Base-by-base conservation (phyloP, 2,888 invertebrate genomes). In the Cephus pygmeus region DNA sequence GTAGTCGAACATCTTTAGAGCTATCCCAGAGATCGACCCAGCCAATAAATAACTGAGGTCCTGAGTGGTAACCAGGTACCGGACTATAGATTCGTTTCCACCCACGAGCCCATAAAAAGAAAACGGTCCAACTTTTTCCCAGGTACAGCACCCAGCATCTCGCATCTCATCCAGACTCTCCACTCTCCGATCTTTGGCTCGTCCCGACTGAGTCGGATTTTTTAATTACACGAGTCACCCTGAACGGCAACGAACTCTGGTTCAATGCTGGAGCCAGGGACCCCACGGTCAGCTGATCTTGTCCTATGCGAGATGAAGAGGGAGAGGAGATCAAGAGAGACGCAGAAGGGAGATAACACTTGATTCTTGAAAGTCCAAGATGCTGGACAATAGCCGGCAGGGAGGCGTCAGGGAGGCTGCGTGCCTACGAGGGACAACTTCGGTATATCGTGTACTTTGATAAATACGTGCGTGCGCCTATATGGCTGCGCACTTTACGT, bases 401-500 rank as follows among this genome's bases (percentile, higher is more conserved):
- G 71, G 71, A 71, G 71, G 12, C 12, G 0, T 0, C 35, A 23
- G 9, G 12, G 71, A 71, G 71, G 71, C 71, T 71, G 71, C 9
- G 71, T 11, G 12, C 33, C 71, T 71, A 71, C 71, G 12, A 33
- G 71, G 12, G 4, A 31, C 12, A 34, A 31, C 71, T 33, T 34
- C 23, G 12, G 71, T 34, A 9, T 34, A 34, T 23, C 71, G 71
- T 56, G 56, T 56, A 56, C 56, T 56, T 56, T 56, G 56, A 56
- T 56, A 56, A 56, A 23, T 40, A 73, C 73, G 56, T 56, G 40
- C 69, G 30, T 68, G 73, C 68, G 30, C 15, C 35, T 75, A 75
- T 75, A 73, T 71, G 73, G 82, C 78, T 76, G 36, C 76, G 79
- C 78, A 79, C 83, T 23, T 83, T 81, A 82, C 83, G 84, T 84